Base-by-base conservation (phyloP, 2,888 invertebrate genomes). In the Tenthredo notha region DNA sequence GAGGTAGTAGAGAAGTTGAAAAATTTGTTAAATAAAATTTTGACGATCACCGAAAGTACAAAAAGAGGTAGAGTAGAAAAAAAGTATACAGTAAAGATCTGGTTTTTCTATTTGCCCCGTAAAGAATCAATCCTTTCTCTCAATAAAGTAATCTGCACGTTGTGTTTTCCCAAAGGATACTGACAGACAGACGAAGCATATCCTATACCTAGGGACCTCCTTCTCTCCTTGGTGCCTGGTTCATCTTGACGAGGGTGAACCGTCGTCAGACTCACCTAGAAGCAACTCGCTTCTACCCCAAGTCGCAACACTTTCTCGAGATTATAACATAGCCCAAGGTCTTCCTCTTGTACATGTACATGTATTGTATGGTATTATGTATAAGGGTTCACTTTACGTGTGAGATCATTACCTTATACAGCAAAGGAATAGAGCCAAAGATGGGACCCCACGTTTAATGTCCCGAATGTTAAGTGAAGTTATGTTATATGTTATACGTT, bases 231-330 rank as follows among this genome's bases (percentile, higher is more conserved):
- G 67, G 67, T 29, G 67, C 33, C 29, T 33, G 54, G 77, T 54
- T 54, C 50, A 29, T 77, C 54, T 77, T 77, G 77, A 77, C 54
- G 77, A 77, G 77, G 77, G 77, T 77, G 47, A 77, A 47, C 77
- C 77, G 77, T 54, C 77, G 77, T 77, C 77, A 77, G 54, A 25
- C 21, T 74, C 29, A 7, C 74, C 74, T 40, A 43, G 40, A 25
- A 74, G 40, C 74, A n/a, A 5, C 67, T 21, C 25, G 12, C 72
- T 6, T 40, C 18, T 33, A 33, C n/a, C 29, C 29, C 54, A 54
- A 47, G 54, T 54, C 77, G 50, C 54, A 29, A 77, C 50, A 77
- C 50, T 47, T 77, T 77, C 50, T 77, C 54, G 67, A 67, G 67
- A 67, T 67, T 67, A 67, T 67, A 67, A 67, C 67, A 15, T 18